These are phyloP conservation scores for Coenonympha glycerion DNA, from an alignment of 2,888 invertebrate species.

Conservation along the genomic window DNA sequence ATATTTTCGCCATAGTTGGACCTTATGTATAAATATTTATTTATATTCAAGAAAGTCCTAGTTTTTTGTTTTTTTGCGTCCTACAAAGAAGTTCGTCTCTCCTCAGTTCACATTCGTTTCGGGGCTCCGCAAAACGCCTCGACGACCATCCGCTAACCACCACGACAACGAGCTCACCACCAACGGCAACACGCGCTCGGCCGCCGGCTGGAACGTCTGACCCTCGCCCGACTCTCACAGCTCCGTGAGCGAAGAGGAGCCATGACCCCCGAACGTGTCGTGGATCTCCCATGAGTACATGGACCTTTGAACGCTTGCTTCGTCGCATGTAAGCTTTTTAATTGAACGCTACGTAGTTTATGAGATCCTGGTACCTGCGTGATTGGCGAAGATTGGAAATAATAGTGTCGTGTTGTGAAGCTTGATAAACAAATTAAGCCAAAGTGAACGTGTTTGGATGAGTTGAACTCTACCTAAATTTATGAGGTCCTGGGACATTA, in stretches of 20 bases:
- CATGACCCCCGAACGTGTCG: conserved; percentile 52
- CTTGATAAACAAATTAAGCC: too few relatives aligned
- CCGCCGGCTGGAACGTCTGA: conserved; percentile 63
- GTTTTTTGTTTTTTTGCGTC: too few relatives aligned
- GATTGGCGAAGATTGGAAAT: background rate
- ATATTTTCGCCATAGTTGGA: too few relatives aligned
- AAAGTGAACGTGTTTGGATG: too few relatives aligned
- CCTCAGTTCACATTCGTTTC: conserved; percentile 62
- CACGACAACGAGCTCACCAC: conserved; percentile 60
- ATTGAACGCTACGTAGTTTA: background rate
- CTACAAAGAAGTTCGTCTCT: background rate
- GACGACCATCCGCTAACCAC: conserved; percentile 40
- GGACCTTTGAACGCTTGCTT: conserved; percentile 15
- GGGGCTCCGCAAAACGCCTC: conserved; percentile 55
- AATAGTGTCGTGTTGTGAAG: too few relatives aligned
- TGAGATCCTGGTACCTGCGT: background rate
- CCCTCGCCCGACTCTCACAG: conserved; percentile 47
- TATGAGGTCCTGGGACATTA: too few relatives aligned
- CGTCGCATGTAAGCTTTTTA: background rate
- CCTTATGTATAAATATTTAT: too few relatives aligned
- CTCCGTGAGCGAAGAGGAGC: conserved; percentile 46
- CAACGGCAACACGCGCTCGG: conserved; percentile 56
- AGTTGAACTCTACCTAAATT: too few relatives aligned
- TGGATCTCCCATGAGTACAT: conserved; percentile 63
- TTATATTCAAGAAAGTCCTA: too few relatives aligned